Evolutionary conservation across 2,113 vertebrate genomes (phyloP).

Genomic region (Ifrita kowaldi): DNA sequence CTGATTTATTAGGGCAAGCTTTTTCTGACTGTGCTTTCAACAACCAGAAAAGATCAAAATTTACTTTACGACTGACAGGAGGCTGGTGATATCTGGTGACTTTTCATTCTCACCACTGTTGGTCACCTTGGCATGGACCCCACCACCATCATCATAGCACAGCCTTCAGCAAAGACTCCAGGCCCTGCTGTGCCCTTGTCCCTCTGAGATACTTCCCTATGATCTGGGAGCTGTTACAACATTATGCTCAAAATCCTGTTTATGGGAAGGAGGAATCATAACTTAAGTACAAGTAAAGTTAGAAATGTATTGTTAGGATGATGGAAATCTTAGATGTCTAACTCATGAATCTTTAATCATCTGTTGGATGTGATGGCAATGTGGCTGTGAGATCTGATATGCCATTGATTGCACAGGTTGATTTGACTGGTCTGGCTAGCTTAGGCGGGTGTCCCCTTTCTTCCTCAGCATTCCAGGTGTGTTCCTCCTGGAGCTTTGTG

Average conservation of each 20-base stretch:
- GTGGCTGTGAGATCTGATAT: slow-evolving; percentile 76
- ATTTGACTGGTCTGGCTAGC: slow-evolving; percentile 93
- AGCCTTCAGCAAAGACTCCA: background rate
- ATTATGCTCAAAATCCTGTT: background rate
- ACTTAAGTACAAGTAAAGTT: background rate
- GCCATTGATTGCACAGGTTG: slow-evolving; percentile 92
- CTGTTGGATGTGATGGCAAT: slow-evolving; percentile 76
- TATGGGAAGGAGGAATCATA: background rate
- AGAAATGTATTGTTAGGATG: background rate
- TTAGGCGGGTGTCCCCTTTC: slow-evolving; percentile 91
- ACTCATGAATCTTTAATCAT: background rate
- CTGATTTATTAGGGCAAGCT: background rate
- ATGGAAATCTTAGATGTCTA: background rate
- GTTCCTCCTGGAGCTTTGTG: slow-evolving; percentile 89
- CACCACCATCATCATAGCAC: accelerated
- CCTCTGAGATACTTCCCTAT: background rate
- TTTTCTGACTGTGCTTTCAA: background rate
- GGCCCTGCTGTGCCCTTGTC: accelerated
- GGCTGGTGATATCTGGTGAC: background rate
- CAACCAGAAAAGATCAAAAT: background rate
- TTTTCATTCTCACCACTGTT: accelerated
- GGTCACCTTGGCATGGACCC: accelerated
- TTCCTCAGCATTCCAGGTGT: slow-evolving; percentile 87
- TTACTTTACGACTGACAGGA: background rate
- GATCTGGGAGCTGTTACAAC: background rate